Conservation (phyloP, 2,113 vertebrate species). For the Dolichallabes microphthalmus region DNA sequence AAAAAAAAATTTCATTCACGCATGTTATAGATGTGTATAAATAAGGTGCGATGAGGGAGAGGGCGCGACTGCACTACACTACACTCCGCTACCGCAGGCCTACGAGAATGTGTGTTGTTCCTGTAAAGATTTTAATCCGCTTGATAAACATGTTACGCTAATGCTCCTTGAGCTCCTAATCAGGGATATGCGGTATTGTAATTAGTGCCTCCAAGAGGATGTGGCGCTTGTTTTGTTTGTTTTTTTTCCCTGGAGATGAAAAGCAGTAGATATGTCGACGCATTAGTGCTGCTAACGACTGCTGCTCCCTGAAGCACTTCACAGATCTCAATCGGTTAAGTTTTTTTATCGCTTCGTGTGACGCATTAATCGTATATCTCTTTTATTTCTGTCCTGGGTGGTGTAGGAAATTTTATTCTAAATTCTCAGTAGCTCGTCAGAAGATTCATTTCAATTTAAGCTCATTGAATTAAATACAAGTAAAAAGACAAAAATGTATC, state of each 20-base stretch:
- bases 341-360: neutral
- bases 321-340: neutral
- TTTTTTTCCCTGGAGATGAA: neutral
- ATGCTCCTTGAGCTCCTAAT: neutral
- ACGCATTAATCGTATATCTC: neutral
- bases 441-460: no score
- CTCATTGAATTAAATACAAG: no score
- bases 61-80: no score
- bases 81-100: neutral
- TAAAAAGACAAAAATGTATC: no score
- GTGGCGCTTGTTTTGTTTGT: neutral
- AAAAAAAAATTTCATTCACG: conserved; percentile 7
- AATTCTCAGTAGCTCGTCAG: no score
- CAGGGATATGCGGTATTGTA: neutral
- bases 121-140: neutral
- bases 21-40: no score
- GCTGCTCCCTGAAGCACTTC: neutral
- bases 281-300: neutral
- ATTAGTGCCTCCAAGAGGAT: neutral
- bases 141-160: neutral
- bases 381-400: neutral
- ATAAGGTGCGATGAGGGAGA: neutral
- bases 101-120: neutral
- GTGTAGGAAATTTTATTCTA: no score
- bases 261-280: neutral